phyloP scores from a whole-genome alignment of 2,888 invertebrate species.

The Melikaiella ostensackeni region DNA sequence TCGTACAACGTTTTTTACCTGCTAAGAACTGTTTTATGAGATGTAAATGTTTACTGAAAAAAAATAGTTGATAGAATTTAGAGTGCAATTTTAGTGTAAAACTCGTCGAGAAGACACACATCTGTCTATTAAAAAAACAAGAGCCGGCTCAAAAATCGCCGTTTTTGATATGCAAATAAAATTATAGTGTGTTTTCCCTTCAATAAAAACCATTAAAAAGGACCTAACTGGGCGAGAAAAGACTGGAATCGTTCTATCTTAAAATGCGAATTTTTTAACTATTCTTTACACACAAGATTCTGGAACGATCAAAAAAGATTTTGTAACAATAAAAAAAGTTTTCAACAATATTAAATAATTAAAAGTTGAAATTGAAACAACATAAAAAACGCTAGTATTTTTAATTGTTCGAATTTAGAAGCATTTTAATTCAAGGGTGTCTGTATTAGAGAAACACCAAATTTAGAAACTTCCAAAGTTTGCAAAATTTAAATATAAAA shows the following conservation, averaged over 20 bases:
- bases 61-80: slow-evolving; percentile 24
- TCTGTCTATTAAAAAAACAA: slow-evolving; percentile 31
- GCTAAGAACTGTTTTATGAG: neutral
- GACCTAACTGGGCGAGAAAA: neutral
- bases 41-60: slow-evolving; percentile 20
- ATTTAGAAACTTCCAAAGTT: too few relatives aligned
- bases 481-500: too few relatives aligned
- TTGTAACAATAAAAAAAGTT: neutral
- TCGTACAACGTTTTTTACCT: slow-evolving; percentile 31
- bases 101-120: slow-evolving; percentile 5
- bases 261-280: neutral
- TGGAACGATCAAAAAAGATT: neutral
- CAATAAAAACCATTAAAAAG: slow-evolving; percentile 43
- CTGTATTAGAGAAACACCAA: too few relatives aligned
- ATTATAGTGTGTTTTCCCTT: slow-evolving; percentile 47
- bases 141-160: slow-evolving; percentile 26
- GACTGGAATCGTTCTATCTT: neutral
- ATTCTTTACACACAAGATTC: neutral
- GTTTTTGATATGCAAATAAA: slow-evolving; percentile 25
- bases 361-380: neutral
- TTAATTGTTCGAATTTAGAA: too few relatives aligned
- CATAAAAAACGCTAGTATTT: too few relatives aligned
- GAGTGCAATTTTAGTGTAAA: slow-evolving; percentile 20
- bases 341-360: neutral
- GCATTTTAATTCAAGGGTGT: too few relatives aligned